Conservation (phyloP, 2,113 vertebrate species). For the Hypanus sabinus region DNA sequence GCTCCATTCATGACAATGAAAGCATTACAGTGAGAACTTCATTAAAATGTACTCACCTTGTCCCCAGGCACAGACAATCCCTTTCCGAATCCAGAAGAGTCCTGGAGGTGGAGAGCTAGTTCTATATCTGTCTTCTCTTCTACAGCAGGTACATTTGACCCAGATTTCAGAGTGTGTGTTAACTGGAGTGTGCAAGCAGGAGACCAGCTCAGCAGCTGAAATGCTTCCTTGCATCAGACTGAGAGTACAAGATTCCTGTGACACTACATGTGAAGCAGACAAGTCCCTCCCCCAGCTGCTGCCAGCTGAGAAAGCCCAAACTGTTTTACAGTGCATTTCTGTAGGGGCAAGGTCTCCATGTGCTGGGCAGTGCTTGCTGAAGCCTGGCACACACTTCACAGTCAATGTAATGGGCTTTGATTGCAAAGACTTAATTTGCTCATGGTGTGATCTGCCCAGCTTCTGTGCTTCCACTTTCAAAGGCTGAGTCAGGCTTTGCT, state of each 20-base stretch:
- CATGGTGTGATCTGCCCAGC: neutral
- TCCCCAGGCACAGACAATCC: neutral
- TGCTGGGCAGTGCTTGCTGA: neutral
- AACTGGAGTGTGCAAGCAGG: neutral
- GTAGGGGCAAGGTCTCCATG: neutral
- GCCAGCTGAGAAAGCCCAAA: neutral
- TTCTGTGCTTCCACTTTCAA: neutral
- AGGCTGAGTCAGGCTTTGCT: neutral
- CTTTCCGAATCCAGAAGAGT: neutral
- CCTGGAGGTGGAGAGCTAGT: neutral
- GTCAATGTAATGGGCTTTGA: neutral
- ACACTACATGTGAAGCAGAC: neutral
- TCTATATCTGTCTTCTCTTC: conserved; percentile 1
- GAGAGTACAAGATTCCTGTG: neutral
- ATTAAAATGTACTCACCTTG: neutral
- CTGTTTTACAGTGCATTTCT: neutral
- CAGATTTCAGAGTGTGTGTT: neutral
- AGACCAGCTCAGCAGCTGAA: neutral
- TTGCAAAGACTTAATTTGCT: conserved; percentile 12
- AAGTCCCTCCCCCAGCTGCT: neutral
- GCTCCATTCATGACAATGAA: neutral
- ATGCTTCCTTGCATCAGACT: neutral
- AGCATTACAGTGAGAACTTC: neutral
- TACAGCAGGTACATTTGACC: neutral
- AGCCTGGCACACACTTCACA: conserved; percentile 1